Conservation (phyloP, 2,888 invertebrate species). For the Dendrolimus houi region DNA sequence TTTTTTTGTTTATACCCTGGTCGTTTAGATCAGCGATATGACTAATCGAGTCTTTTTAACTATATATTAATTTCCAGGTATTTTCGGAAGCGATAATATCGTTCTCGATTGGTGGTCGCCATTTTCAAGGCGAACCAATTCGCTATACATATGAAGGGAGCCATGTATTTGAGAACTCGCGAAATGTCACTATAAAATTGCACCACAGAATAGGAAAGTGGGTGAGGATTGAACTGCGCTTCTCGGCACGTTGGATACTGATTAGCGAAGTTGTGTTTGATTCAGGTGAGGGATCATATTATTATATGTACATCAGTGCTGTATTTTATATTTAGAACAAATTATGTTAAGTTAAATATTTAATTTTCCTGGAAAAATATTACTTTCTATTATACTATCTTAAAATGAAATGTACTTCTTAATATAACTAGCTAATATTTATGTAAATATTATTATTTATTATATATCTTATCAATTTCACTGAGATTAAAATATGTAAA, state of each 20-base stretch:
- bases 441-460: no score
- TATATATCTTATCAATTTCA: no score
- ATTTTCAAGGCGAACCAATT: slow-evolving; percentile 86
- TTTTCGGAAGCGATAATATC: slow-evolving; percentile 87
- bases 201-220: slow-evolving; percentile 88
- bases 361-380: no score
- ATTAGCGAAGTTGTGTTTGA: slow-evolving; percentile 93
- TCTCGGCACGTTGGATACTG: slow-evolving; percentile 91
- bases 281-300: slow-evolving; percentile 75
- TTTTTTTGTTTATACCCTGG: no score
- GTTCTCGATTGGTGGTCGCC: slow-evolving; percentile 88
- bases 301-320: background rate
- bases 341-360: no score
- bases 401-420: no score
- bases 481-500: no score
- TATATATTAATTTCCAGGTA: slow-evolving; percentile 66
- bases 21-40: no score
- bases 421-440: no score
- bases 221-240: slow-evolving; percentile 85
- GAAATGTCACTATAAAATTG: slow-evolving; percentile 88
- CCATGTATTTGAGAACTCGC: slow-evolving; percentile 85
- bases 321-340: no score
- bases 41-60: no score
- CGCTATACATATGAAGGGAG: slow-evolving; percentile 84
- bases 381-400: no score